Percentiles rank a stretch among this genome's conserved stretches.
Conservation (phyloP, 2,888 invertebrate genomes). For the Hirtodrosophila confusa region DNA sequence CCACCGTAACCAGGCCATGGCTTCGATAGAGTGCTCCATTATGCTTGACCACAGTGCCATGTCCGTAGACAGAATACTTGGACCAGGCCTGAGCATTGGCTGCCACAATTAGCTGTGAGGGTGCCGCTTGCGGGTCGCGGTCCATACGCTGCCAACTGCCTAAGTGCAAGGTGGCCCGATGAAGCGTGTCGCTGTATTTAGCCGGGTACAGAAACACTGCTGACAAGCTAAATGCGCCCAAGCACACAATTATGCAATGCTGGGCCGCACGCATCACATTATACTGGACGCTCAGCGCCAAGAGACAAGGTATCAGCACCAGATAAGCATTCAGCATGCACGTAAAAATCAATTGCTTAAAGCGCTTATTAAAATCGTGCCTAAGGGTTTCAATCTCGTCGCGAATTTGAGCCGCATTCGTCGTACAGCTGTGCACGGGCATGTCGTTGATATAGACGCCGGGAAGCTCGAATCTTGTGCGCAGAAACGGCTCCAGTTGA, state of each 20-base stretch:
- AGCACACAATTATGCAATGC: conserved; percentile 93
- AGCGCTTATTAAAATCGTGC: conserved; percentile 93
- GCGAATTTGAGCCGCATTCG: conserved; percentile 89
- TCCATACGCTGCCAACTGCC: conserved; percentile 86
- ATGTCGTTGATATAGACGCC: conserved; percentile 85
- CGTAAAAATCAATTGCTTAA: conserved; percentile 94
- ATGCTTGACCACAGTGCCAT: conserved; percentile 90
- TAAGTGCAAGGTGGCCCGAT: conserved; percentile 94
- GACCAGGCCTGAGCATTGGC: conserved; percentile 85
- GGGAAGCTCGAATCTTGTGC: conserved; percentile 84
- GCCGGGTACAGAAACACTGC: conserved; percentile 88
- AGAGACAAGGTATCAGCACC: conserved; percentile 94
- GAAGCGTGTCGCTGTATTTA: conserved; percentile 93
- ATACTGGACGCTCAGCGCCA: conserved; percentile 92
- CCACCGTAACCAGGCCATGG: conserved; percentile 91
- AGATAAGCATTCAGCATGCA: conserved; percentile 94
- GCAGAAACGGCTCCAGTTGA: conserved; percentile 90
- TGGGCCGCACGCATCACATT: conserved; percentile 93
- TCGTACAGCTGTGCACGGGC: conserved; percentile 91
- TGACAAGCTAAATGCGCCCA: conserved; percentile 92
- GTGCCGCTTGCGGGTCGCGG: conserved; percentile 48
- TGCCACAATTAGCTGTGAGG: conserved; percentile 62
- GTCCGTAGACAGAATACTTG: conserved; percentile 88
- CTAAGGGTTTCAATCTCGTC: conserved; percentile 93
- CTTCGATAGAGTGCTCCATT: conserved; percentile 90